Conservation (phyloP, 2,797 vertebrate species). For the Halcyon smyrnensis region DNA sequence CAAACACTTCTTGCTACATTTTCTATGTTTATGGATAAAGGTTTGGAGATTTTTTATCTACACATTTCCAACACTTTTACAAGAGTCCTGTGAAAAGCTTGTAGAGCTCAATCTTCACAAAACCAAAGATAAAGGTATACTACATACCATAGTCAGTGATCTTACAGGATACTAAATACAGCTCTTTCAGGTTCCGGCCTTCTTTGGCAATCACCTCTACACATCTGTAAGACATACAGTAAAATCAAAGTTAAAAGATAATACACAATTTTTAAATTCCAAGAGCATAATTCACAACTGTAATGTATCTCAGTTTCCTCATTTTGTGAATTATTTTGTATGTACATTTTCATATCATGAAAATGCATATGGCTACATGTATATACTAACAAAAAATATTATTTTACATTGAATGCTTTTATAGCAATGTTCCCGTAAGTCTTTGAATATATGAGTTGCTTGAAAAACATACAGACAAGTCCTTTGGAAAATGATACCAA, state of each 20-base stretch:
- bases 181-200: constrained; percentile 93
- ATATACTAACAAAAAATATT: not conserved
- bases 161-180: constrained; percentile 98
- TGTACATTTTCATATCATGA: not conserved
- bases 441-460: not conserved
- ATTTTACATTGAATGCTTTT: not conserved
- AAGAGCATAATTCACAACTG: not conserved
- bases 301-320: not conserved
- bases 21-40: not conserved
- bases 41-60: not conserved
- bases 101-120: not conserved
- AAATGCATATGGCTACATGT: not conserved
- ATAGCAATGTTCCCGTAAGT: not conserved
- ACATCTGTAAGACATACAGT: constrained; percentile 84
- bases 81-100: not conserved
- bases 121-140: not conserved
- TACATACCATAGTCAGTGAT: constrained; percentile 97
- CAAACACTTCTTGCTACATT: not conserved
- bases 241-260: constrained; percentile 22
- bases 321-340: not conserved
- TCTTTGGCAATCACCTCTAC: constrained; percentile 99
- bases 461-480: not conserved
- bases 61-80: not conserved
- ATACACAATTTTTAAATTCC: constrained; percentile 3
- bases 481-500: not conserved